Evolutionary conservation across 1,140 invertebrate genomes (phyloP), one percentile per base, ranked within the genome.

Genomic region (Argopecten irradians): DNA sequence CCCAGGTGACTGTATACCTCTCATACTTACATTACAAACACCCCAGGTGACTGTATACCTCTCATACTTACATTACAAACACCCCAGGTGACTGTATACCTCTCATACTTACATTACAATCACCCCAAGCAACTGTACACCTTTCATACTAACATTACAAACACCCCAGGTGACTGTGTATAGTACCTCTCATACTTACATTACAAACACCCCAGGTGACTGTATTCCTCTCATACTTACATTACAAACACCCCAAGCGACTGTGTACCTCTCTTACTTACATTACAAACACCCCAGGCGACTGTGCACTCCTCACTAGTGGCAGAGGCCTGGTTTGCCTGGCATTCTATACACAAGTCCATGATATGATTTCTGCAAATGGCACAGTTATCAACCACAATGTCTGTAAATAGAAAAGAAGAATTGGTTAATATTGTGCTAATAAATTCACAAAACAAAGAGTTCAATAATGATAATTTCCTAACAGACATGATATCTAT

Each of bases 361-460:
- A 99, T 99, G 92, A 99, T 99, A 95, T 99, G 99, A 96, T 99
- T 99, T 82, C 99, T 97, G 94, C 99, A 99, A 96, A 99, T 99
- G 92, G 99, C 99, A 97, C 99, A 99, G 94, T 99, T 99, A 95
- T 99, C 99, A 22, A 99, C 99, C 28, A 99, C 99, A 96, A 99
- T 99, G 96, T 99, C 98, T 95, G 92, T 0, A 94, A 91, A 91
- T 34, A 85, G 55, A 91, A 19, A 89, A 87, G 86, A 85, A 34
- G n/a, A 87, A 86, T 46, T 34, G 46, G 36, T 14, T 9, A 0
- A 71, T 34, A 22, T 82, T 46, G 46, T 0, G 16, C 34, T 84
- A 1, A 34, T 32, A 34, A 9, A 19, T 13, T 3, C 32, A 13
- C 2, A 34, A 14, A 16, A 32, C 16, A 34, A 33, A 16, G 11